These are phyloP conservation scores for Microvelia longipes DNA, from an alignment of 1,140 invertebrate genomes.

Conservation along the genomic window DNA sequence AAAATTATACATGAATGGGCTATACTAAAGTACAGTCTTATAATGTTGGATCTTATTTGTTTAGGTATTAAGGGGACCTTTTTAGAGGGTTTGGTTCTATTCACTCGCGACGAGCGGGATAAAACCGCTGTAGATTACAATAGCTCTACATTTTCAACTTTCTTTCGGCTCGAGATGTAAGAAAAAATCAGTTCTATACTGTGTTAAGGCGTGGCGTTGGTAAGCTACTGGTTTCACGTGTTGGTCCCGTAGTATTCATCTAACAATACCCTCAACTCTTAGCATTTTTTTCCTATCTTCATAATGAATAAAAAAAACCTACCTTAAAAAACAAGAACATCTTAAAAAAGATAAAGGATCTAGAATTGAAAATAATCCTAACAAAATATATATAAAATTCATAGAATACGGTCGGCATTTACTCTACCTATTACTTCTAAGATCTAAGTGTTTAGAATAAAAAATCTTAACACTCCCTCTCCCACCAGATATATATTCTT, in stretches of 20 bases:
- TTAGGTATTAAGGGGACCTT: neutral
- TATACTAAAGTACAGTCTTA: neutral
- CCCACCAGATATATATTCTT: too few species aligned
- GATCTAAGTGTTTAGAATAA: too few species aligned
- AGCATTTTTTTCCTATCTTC: neutral
- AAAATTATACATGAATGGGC: neutral
- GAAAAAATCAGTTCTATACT: neutral
- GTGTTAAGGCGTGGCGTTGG: neutral
- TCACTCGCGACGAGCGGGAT: neutral
- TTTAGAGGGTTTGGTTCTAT: neutral
- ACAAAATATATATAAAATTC: too few species aligned
- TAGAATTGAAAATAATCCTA: neutral
- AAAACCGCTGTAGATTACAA: neutral
- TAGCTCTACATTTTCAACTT: neutral
- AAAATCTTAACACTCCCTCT: too few species aligned
- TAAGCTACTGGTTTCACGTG: neutral
- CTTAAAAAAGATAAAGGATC: neutral
- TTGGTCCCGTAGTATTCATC: neutral
- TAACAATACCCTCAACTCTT: neutral
- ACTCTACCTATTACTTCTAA: too few species aligned
- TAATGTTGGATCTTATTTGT: neutral
- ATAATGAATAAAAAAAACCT: neutral
- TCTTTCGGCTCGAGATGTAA: neutral
- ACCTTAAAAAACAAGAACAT: neutral
- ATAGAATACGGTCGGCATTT: too few species aligned